Evolutionary conservation across 2,113 vertebrate species (phyloP).

Genomic region (Megaptera novaeangliae): DNA sequence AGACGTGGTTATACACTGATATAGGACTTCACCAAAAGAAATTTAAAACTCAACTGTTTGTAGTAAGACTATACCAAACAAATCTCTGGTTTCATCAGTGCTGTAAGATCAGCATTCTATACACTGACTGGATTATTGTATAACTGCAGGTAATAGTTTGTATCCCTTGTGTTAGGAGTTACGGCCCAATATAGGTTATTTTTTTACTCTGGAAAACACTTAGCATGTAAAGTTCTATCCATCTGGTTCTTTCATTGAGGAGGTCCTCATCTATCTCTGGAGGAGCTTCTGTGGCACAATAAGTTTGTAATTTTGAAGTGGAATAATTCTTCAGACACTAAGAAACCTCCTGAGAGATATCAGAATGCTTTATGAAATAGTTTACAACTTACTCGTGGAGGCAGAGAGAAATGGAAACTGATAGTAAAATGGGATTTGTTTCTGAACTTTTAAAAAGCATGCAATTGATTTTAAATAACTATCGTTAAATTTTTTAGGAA

Average conservation of each 20-base stretch:
- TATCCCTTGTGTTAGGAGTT: not conserved
- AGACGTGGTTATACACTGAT: not conserved
- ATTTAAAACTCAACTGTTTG: not conserved
- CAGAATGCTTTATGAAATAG: not conserved
- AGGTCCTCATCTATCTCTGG: not conserved
- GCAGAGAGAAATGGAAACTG: not conserved
- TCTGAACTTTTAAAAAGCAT: not conserved
- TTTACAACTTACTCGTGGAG: not conserved
- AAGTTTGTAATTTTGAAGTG: constrained; percentile 1
- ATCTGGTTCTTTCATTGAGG: not conserved
- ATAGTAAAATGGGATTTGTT: not conserved
- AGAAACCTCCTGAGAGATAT: not conserved
- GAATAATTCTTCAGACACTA: not conserved
- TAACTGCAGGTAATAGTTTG: not conserved
- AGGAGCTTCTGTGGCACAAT: not conserved
- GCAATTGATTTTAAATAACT: not conserved
- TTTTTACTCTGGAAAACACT: not conserved
- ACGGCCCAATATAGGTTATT: not conserved
- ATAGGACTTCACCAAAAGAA: not conserved
- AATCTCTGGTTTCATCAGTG: not conserved
- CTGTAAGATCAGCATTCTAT: not conserved
- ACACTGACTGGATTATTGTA: not conserved
- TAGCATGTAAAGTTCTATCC: not conserved
- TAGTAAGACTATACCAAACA: not conserved
- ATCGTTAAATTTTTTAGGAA: not conserved